Evolutionary conservation across 2,113 vertebrate species (phyloP), one percentile per base, ranked within the genome.

Genomic region (Neolamprologus tretocephalus): DNA sequence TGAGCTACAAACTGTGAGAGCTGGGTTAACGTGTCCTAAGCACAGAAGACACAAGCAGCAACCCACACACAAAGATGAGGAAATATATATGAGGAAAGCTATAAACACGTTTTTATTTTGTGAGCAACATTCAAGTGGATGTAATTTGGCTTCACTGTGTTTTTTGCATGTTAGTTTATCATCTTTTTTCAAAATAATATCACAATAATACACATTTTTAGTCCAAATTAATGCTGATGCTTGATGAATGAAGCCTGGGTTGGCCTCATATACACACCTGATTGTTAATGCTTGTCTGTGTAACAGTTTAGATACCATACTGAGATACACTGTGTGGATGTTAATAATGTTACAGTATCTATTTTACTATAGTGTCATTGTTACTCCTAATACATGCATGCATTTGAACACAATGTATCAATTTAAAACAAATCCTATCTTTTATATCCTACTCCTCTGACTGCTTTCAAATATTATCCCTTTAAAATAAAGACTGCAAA

Each of bases 1-100:
- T 55, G 33, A 80, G 61, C 75, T 86, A 17, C 85, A 89, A 84
- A 92, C 88, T 93, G 93, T 84, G 94, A 95, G 91, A 95, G 95
- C 42, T 95, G 93, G 95, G 93, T 93, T 95, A 95, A 96, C 95
- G 88, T 94, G 95, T 95, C 93, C 94, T 91, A 85, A 95, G 87
- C 89, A 49, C 84, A 63, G 86, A 75, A 91, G 93, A 95, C 94
- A 94, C 47, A 45, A 86, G 86, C 83, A 57, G 21, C 42, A 54
- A 85, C 81, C 86, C 88, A 85, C 89, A 85, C 75, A 83, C 86
- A 75, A n/a, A 78, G 47, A 61, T 17, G 71, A 28, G 55, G 33
- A 54, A 47, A 71, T 40, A 23, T 33, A 33, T 12, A 33, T 21
- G 23, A 82, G 33, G 14, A 81, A 81, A 28, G 14, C 13, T 5